Base-by-base conservation (phyloP, 2,888 invertebrate species). In the Ypsolopha scabrella region DNA sequence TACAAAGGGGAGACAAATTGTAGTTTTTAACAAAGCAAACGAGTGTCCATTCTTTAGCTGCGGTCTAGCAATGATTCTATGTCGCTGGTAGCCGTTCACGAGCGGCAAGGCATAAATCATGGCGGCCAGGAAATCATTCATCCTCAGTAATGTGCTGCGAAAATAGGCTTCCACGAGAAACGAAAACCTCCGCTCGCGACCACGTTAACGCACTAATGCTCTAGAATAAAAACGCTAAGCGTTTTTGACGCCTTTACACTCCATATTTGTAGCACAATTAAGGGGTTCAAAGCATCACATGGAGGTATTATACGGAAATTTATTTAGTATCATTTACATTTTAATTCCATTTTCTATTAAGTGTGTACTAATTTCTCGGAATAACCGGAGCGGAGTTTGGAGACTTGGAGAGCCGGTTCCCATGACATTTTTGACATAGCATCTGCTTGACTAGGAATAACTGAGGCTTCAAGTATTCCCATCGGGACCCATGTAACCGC, bases 111-210 rank as follows among this genome's bases (percentile, higher is more conserved):
- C 67, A 81, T 83, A 80, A 85, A 82, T 85, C 85, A 85, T 76
- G 73, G 70, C 70, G 60, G 69, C 64, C 81, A 82, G 85, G 85
- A 86, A 86, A 85, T 81, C 83, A 80, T 86, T 79, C 82, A 83
- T 83, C 77, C 81, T 81, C 76, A 57, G 73, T 85, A 85, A 83
- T 83, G 81, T 82, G 79, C 81, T 79, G 85, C 82, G 80, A 83
- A 83, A 83, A 85, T 81, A 80, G 77, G 79, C 82, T 85, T 81
- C 80, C 70, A 78, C 69, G 73, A 65, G 67, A n/a, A 48, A 67
- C 71, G 65, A 61, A 64, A 54, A 56, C 57, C 48, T 39, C 48
- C 36, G 67, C 69, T 65, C 67, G 70, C 75, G 74, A 75, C 75
- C 74, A 68, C 67, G 67, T 67, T 51, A 48, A 48, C 56, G 53